These are phyloP conservation scores for Sinonovacula constricta DNA, from an alignment of 1,140 invertebrate genomes.

Conservation along the genomic window DNA sequence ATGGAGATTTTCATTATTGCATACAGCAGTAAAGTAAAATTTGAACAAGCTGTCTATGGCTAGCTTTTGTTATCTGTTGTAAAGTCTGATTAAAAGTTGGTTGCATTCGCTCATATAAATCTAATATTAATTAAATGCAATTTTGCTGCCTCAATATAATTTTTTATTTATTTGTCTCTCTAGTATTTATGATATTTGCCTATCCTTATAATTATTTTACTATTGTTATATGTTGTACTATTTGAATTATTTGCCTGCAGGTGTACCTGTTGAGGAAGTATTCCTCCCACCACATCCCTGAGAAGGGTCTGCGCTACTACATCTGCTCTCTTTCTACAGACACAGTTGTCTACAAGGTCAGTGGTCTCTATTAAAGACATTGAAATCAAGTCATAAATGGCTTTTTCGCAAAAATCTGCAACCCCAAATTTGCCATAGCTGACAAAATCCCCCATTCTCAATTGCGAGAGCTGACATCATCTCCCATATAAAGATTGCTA, in stretches of 20 bases:
- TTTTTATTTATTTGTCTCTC: neutral
- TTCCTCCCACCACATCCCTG: slow-evolving; percentile 91
- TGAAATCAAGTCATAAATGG: no score
- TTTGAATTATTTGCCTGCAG: slow-evolving; percentile 77
- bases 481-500: no score
- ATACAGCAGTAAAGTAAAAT: no score
- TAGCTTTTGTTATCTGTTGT: neutral
- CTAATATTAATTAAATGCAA: neutral
- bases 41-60: no score
- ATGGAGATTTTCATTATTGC: no score
- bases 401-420: no score
- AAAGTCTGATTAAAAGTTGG: neutral
- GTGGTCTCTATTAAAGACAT: no score
- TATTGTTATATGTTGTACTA: neutral
- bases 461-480: no score
- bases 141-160: neutral
- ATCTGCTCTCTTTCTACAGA: slow-evolving; percentile 95
- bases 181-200: neutral
- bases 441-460: no score
- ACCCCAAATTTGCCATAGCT: no score
- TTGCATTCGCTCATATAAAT: neutral
- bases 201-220: neutral
- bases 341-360: slow-evolving; percentile 97
- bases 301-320: slow-evolving; percentile 92
- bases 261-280: slow-evolving; percentile 95